Percentiles rank a stretch among this genome's conserved stretches.
Evolutionary conservation across 2,888 invertebrate species (phyloP).

Genomic region (Brachyptera putata): DNA sequence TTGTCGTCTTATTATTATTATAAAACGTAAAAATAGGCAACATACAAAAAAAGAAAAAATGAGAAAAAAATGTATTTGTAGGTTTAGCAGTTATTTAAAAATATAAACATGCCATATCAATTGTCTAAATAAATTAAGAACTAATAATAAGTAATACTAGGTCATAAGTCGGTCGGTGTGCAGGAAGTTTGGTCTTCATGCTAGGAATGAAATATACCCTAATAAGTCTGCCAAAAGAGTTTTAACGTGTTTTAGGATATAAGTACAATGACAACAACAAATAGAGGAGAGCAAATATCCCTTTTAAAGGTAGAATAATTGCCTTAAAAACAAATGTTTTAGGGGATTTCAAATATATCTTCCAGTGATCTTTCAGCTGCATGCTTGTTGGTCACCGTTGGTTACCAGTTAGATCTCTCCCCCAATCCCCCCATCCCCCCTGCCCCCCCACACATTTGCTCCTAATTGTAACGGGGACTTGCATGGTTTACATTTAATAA

Average conservation of each 20-base stretch:
- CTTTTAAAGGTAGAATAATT: too few relatives aligned
- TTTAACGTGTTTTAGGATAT: conserved; percentile 21
- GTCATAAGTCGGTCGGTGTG: too few relatives aligned
- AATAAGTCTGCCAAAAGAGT: conserved; percentile 33
- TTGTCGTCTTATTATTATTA: background rate
- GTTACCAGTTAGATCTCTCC: conserved; percentile 1
- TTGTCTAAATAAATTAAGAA: conserved; percentile 31
- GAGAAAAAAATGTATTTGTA: conserved; percentile 28
- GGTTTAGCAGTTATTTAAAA: conserved; percentile 6
- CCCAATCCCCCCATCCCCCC: background rate
- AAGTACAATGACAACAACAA: background rate
- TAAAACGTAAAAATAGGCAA: background rate
- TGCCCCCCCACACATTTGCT: too few relatives aligned
- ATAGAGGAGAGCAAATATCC: too few relatives aligned
- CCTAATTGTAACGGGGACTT: background rate
- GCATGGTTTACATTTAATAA: too few relatives aligned
- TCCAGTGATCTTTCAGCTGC: conserved; percentile 35
- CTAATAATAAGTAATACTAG: conserved; percentile 29
- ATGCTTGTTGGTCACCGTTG: too few relatives aligned
- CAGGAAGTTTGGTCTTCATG: too few relatives aligned
- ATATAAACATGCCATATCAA: conserved; percentile 34
- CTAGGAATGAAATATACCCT: background rate
- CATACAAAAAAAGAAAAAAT: conserved; percentile 26
- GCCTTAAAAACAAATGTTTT: background rate
- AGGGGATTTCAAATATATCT: conserved; percentile 31